Conservation (phyloP, 2,888 invertebrate species). For the Hedya salicella region DNA sequence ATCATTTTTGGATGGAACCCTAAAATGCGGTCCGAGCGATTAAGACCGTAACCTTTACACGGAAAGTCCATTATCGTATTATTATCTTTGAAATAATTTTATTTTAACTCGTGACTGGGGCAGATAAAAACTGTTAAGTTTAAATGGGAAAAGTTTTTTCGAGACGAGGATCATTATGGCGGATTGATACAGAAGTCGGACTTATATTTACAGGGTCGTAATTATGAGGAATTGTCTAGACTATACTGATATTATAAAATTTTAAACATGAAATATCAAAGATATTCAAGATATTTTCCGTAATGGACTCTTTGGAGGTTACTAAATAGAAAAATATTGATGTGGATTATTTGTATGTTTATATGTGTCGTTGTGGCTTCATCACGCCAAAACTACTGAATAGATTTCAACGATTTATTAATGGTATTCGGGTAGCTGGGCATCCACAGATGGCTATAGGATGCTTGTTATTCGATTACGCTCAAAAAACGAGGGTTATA, state of each 20-base stretch:
- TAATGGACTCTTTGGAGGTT: too few species aligned
- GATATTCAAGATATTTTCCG: too few species aligned
- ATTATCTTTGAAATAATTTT: slow-evolving; percentile 42
- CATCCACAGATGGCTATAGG: too few species aligned
- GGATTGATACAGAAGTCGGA: slow-evolving; percentile 28
- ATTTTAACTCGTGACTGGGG: slow-evolving; percentile 40
- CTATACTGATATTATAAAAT: background rate
- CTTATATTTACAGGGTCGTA: slow-evolving; percentile 20
- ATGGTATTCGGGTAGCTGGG: too few species aligned
- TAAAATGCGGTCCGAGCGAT: slow-evolving; percentile 24
- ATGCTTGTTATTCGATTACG: too few species aligned
- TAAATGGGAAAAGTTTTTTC: slow-evolving; percentile 43
- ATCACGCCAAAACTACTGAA: too few species aligned
- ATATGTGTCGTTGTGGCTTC: too few species aligned
- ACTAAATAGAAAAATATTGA: too few species aligned
- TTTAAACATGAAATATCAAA: too few species aligned
- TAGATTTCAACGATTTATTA: too few species aligned
- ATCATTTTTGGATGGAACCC: slow-evolving; percentile 2
- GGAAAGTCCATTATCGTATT: slow-evolving; percentile 37
- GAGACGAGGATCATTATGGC: slow-evolving; percentile 18
- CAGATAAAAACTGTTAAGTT: slow-evolving; percentile 43
- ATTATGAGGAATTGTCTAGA: slow-evolving; percentile 16
- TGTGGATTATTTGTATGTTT: too few species aligned
- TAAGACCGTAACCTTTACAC: slow-evolving; percentile 34
- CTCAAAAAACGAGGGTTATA: too few species aligned